Conservation (phyloP, 2,888 invertebrate species). For the Acrocera orbiculus region DNA sequence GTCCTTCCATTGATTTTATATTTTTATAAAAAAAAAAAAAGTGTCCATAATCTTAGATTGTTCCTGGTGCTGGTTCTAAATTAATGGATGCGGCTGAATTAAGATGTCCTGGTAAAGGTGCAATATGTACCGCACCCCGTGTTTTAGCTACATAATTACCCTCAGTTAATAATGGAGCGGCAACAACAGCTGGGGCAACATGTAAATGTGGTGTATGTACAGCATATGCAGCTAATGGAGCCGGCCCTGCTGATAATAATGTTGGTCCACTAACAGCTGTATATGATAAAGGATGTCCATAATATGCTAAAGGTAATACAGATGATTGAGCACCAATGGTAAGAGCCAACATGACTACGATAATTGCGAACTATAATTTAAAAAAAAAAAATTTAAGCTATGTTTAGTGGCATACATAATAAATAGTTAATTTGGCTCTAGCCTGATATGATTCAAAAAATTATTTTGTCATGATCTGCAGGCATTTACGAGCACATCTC, state of each 20-base stretch:
- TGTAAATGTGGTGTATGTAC: conserved; percentile 2
- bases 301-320: conserved; percentile 15
- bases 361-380: conserved; percentile 19
- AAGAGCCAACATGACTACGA: conserved; percentile 28
- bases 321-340: conserved; percentile 27
- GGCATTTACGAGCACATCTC: too few species aligned
- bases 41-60: too few species aligned
- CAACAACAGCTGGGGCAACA: conserved; percentile 23
- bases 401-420: too few species aligned
- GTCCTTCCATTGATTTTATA: too few species aligned
- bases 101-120: conserved; percentile 27
- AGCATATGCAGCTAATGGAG: not conserved
- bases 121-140: conserved; percentile 28
- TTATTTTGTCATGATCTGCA: too few species aligned
- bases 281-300: conserved; percentile 4
- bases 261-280: conserved; percentile 5
- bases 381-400: conserved; percentile 1
- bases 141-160: conserved; percentile 29
- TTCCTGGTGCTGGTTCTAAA: conserved; percentile 28
- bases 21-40: too few species aligned
- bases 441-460: too few species aligned
- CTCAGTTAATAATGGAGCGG: conserved; percentile 26
- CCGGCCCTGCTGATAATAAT: not conserved
- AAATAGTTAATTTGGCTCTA: too few species aligned
- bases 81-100: conserved; percentile 27